A percentile compares a stretch with the other conserved stretches of the same genome.
Evolutionary conservation across 2,888 invertebrate species (phyloP).

Genomic region (Polyommatus iphigenia): DNA sequence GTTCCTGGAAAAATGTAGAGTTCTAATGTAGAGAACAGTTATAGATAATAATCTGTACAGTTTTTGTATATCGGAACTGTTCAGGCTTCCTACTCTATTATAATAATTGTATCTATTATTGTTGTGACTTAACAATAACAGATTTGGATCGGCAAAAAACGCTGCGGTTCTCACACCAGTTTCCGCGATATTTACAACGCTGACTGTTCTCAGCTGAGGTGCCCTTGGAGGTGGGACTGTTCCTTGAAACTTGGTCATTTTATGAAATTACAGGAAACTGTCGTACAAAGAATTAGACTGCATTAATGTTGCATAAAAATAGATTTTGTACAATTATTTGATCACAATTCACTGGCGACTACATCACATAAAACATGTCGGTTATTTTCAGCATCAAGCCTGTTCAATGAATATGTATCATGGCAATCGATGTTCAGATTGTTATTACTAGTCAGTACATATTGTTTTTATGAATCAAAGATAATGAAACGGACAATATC

Average conservation of each 20-base stretch:
- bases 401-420: not conserved
- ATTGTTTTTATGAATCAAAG: not conserved
- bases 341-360: no score
- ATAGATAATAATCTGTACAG: no score
- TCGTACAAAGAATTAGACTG: no score
- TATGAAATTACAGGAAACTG: no score
- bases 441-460: not conserved
- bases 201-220: not conserved
- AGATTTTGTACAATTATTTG: no score
- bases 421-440: not conserved
- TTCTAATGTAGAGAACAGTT: no score
- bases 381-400: not conserved
- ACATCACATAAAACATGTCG: not conserved
- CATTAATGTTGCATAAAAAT: no score
- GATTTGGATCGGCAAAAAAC: not conserved
- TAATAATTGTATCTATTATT: not conserved
- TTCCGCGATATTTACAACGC: not conserved
- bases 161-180: not conserved
- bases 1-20: no score
- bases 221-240: conserved; percentile 5
- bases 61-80: not conserved
- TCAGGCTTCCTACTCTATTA: not conserved
- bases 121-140: not conserved
- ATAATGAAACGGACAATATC: not conserved
- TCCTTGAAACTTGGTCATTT: not conserved